These are phyloP conservation scores for Neoitamus cyanurus DNA, from an alignment of 2,888 invertebrate species.

Conservation along the genomic window DNA sequence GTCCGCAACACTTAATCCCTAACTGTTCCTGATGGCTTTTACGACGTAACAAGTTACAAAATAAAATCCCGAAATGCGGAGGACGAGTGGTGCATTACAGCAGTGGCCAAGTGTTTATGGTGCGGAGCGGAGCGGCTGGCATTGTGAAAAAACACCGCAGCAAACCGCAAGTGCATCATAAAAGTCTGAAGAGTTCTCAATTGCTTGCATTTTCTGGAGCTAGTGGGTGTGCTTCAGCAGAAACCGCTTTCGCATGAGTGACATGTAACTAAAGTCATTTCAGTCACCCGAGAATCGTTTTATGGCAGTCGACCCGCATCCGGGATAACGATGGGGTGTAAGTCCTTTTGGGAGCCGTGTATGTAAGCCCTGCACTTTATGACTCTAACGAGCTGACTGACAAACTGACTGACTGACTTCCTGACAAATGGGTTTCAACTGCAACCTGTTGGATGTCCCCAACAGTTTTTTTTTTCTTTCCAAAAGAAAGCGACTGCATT, in stretches of 20 bases:
- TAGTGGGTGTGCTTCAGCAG: conserved; percentile 34
- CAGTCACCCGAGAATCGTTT: conserved; percentile 35
- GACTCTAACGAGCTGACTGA: conserved; percentile 40
- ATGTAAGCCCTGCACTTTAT: conserved; percentile 31
- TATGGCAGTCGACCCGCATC: conserved; percentile 38
- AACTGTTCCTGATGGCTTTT: conserved; percentile 6
- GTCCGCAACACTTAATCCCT: neutral
- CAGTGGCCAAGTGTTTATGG: conserved; percentile 20
- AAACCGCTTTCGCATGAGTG: conserved; percentile 40
- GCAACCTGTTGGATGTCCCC: conserved; percentile 19
- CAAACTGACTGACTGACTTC: conserved; percentile 37
- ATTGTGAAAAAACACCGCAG: conserved; percentile 7
- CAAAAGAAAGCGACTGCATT: conserved; percentile 3
- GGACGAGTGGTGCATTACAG: neutral
- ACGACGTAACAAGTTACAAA: conserved; percentile 4
- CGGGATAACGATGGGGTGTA: conserved; percentile 36
- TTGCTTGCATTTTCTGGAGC: conserved; percentile 30
- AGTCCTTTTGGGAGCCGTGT: conserved; percentile 11
- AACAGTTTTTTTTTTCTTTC: neutral
- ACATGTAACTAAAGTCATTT: conserved; percentile 41
- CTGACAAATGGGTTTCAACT: conserved; percentile 37
- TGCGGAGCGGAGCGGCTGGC: neutral
- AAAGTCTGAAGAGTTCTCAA: conserved; percentile 42
- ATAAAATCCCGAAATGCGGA: neutral
- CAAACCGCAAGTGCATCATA: conserved; percentile 40